Evolutionary conservation across 1,140 invertebrate species (phyloP).

Genomic region (Copidosoma floridanum): DNA sequence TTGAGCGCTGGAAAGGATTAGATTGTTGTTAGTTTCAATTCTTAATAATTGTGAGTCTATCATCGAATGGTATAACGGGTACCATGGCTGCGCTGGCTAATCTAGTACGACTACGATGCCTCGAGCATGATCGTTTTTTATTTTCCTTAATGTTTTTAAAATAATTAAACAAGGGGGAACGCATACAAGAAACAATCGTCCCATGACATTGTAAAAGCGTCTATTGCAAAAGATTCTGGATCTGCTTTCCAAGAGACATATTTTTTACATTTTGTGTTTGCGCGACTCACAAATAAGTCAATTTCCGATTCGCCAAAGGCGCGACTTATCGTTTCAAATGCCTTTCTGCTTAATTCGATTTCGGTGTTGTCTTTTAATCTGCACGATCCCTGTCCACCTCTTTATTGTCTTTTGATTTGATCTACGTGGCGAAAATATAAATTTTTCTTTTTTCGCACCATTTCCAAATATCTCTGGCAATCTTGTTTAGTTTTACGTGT

Average conservation of each 20-base stretch:
- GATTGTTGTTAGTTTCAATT: constrained; percentile 4
- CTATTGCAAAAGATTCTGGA: constrained; percentile 20
- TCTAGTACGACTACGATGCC: constrained; percentile 6
- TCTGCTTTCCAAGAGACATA: constrained; percentile 31
- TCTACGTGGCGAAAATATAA: constrained; percentile 25
- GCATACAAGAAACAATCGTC: constrained; percentile 30
- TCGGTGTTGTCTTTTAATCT: neutral
- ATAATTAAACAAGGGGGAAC: constrained; percentile 34
- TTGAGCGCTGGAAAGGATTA: neutral
- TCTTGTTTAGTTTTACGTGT: constrained; percentile 34
- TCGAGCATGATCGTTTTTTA: constrained; percentile 21
- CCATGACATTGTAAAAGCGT: constrained; percentile 25
- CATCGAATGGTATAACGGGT: constrained; percentile 3
- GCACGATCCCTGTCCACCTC: constrained; percentile 19
- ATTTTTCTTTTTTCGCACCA: constrained; percentile 43
- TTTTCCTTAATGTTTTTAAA: constrained; percentile 26
- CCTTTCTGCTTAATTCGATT: neutral
- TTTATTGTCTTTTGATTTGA: constrained; percentile 17
- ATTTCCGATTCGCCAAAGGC: constrained; percentile 2
- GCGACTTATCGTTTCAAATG: neutral
- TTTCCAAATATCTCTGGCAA: constrained; percentile 40
- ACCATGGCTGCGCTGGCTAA: constrained; percentile 15
- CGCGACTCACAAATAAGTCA: constrained; percentile 27
- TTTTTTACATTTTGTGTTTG: constrained; percentile 28
- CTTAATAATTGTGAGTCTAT: neutral